Conservation (phyloP, 1,140 invertebrate species). For the Triops longicaudatus region DNA sequence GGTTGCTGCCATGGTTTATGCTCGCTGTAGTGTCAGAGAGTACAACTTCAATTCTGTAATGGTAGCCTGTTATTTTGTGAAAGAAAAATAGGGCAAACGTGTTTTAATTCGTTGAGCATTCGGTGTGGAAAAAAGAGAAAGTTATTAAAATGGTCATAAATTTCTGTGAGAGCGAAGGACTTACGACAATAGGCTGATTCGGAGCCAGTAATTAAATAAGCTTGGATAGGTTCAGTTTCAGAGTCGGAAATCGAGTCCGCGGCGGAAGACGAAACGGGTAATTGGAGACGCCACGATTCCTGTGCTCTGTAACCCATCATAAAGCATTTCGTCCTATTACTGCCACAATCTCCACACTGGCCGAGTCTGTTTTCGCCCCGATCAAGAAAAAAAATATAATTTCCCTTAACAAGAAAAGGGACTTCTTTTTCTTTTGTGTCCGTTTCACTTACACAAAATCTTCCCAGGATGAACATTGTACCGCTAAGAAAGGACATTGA, state of each 20-base stretch:
- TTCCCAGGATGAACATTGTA: conserved; percentile 68
- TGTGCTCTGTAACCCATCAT: conserved; percentile 24
- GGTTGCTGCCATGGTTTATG: conserved; percentile 61
- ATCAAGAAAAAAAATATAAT: too few species aligned
- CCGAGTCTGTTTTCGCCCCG: conserved; percentile 45
- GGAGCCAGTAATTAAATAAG: conserved; percentile 60
- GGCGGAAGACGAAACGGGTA: not conserved
- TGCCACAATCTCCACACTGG: conserved; percentile 45
- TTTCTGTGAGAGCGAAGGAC: conserved; percentile 38
- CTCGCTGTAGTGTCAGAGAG: conserved; percentile 64
- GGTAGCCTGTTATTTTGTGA: conserved; percentile 50
- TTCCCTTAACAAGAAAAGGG: conserved; percentile 48
- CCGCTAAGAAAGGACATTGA: conserved; percentile 60
- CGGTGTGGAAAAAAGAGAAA: not conserved
- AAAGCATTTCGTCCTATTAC: conserved; percentile 50
- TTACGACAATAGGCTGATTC: conserved; percentile 65
- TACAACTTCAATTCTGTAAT: conserved; percentile 62
- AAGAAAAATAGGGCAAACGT: conserved; percentile 26
- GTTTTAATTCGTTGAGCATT: conserved; percentile 14
- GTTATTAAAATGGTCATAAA: conserved; percentile 19
- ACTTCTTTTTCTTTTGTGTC: too few species aligned
- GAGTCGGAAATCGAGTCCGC: conserved; percentile 29
- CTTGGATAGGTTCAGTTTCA: conserved; percentile 44
- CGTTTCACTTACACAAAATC: conserved; percentile 54
- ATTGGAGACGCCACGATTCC: conserved; percentile 28